phyloP scores from a whole-genome alignment of 2,797 vertebrate species.

The Hylomyscus alleni region DNA sequence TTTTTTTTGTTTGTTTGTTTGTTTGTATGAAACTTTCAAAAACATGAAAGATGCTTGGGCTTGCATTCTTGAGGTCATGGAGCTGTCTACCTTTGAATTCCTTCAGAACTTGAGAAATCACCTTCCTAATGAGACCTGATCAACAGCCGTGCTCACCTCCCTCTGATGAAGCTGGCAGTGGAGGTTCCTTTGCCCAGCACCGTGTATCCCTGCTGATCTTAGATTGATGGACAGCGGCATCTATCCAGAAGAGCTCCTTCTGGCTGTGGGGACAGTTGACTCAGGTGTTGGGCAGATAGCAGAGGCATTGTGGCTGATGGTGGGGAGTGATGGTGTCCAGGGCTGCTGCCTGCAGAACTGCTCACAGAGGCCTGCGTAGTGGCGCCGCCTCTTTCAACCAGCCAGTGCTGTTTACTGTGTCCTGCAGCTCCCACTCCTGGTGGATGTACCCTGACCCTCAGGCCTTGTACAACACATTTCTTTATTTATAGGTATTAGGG shows the following conservation, averaged over 20 bases:
- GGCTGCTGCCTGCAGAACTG: background rate
- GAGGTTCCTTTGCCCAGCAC: background rate
- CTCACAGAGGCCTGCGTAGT: too few species aligned
- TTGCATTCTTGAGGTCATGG: background rate
- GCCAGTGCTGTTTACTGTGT: background rate
- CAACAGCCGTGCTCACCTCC: background rate
- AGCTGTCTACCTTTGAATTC: background rate
- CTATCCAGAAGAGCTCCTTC: background rate
- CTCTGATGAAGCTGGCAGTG: background rate
- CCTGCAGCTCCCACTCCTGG: background rate
- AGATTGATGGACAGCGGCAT: background rate
- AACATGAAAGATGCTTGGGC: background rate
- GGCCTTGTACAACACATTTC: background rate
- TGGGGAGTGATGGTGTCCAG: too few species aligned
- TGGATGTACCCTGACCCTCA: background rate
- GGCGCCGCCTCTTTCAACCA: background rate
- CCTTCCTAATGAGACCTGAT: background rate
- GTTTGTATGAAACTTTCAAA: constrained; percentile 27
- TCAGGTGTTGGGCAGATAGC: background rate
- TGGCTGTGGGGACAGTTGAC: background rate
- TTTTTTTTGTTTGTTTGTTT: background rate
- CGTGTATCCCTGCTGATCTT: background rate
- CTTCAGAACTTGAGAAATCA: background rate
- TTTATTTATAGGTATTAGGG: background rate
- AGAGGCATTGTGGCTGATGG: background rate